These are phyloP conservation scores for Scylla paramamosain DNA, from an alignment of 1,140 invertebrate genomes.

Conservation along the genomic window DNA sequence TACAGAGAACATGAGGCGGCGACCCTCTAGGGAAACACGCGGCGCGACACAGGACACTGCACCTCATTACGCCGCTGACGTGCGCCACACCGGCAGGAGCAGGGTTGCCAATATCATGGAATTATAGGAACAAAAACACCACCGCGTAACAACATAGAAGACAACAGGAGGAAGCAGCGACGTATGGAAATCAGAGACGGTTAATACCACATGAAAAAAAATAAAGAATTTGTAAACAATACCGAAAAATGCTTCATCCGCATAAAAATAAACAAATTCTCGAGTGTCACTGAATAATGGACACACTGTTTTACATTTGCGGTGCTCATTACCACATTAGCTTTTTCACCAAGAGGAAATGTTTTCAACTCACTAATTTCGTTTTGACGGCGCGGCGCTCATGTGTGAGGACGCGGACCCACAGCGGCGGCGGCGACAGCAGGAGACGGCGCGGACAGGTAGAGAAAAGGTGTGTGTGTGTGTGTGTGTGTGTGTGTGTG, in stretches of 20 bases:
- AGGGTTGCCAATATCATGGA: not conserved
- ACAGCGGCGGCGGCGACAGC: not conserved
- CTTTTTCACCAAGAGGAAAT: constrained; percentile 55
- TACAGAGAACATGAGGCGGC: not conserved
- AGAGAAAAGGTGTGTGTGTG: constrained; percentile 31
- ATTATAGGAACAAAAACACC: not conserved
- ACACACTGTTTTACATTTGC: constrained; percentile 56
- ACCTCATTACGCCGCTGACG: not conserved
- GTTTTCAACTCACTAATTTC: constrained; percentile 45
- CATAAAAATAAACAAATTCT: constrained; percentile 31
- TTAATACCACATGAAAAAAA: not conserved
- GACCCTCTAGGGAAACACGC: not conserved
- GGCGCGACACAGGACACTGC: not conserved
- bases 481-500: constrained; percentile 41
- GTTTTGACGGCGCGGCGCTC: constrained; percentile 10
- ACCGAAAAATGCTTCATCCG: constrained; percentile 26
- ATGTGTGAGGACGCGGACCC: not conserved
- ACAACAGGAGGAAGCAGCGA: not conserved
- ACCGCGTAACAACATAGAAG: not conserved
- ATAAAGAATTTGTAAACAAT: not conserved
- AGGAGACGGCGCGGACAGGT: not conserved
- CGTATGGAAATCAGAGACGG: not conserved
- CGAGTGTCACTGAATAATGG: constrained; percentile 59
- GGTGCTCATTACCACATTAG: constrained; percentile 57
- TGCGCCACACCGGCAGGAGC: not conserved